phyloP scores from a whole-genome alignment of 2,797 vertebrate genomes.

The Setipinna tenuifilis region DNA sequence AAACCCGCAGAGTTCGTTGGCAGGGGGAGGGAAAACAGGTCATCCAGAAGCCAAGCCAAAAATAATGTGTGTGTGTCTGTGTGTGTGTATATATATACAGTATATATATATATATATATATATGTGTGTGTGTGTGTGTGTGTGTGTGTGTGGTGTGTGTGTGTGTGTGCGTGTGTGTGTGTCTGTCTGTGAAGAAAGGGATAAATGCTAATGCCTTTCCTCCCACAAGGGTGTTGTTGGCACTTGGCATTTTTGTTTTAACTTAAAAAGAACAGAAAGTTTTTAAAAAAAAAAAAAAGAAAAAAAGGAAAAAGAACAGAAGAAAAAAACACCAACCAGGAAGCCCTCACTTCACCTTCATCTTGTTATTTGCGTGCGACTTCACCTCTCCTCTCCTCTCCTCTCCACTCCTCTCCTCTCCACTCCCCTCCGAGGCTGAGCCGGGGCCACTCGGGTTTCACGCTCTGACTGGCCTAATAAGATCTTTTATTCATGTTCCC shows the following conservation, averaged over 20 bases:
- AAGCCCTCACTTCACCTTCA: background rate
- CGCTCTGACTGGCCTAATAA: background rate
- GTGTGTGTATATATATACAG: background rate
- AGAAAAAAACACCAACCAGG: background rate
- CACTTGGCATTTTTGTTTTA: background rate
- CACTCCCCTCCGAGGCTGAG: background rate
- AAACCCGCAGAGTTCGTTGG: background rate
- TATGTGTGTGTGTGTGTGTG: background rate
- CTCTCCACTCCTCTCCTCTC: too few relatives aligned
- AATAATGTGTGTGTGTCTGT: background rate
- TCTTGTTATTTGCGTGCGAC: background rate
- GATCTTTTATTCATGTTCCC: constrained; percentile 6
- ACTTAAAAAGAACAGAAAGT: background rate
- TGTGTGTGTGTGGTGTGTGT: background rate
- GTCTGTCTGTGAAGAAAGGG: background rate
- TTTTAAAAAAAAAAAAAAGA: background rate
- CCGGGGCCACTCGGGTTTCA: background rate
- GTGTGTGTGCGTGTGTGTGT: background rate
- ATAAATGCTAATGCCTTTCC: background rate
- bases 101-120: too few relatives aligned
- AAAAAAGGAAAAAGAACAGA: too few relatives aligned
- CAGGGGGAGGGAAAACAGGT: background rate
- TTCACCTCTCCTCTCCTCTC: too few relatives aligned
- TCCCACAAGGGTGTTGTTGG: background rate
- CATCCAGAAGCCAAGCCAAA: background rate